These are phyloP conservation scores for Amphimallon solstitiale DNA, from an alignment of 2,888 invertebrate genomes.

Conservation along the genomic window DNA sequence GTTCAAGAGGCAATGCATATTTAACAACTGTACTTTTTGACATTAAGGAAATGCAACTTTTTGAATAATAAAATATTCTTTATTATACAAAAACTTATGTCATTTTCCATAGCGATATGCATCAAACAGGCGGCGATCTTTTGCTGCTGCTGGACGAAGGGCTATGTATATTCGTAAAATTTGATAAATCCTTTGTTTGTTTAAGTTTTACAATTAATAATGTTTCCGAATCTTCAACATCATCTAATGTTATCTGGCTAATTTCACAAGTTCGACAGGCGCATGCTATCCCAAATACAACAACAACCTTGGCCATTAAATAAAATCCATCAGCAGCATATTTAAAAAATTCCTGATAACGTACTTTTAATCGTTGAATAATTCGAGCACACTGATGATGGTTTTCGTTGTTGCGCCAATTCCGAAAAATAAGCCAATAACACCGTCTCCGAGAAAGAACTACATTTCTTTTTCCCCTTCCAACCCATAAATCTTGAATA, in stretches of 20 bases:
- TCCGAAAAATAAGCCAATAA: constrained; percentile 48
- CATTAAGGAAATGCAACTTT: too few relatives aligned
- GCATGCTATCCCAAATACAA: constrained; percentile 32
- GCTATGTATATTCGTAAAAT: too few relatives aligned
- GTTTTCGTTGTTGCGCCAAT: too few relatives aligned
- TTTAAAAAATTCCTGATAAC: background rate
- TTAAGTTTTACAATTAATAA: constrained; percentile 13
- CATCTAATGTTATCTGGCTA: constrained; percentile 43
- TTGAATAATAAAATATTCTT: too few relatives aligned
- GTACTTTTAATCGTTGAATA: background rate
- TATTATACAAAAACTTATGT: too few relatives aligned
- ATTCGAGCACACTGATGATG: constrained; percentile 7
- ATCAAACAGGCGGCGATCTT: background rate
- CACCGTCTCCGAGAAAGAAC: constrained; percentile 47
- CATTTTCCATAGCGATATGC: background rate
- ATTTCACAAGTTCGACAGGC: constrained; percentile 46
- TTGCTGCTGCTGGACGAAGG: constrained; percentile 17
- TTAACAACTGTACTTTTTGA: too few relatives aligned
- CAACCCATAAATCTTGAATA: constrained; percentile 13
- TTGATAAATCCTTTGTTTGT: constrained; percentile 17
- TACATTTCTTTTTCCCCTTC: background rate
- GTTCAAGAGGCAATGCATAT: too few relatives aligned
- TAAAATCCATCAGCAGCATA: constrained; percentile 12
- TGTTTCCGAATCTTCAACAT: constrained; percentile 40
- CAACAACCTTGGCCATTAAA: too few relatives aligned